Evolutionary conservation across 2,113 vertebrate genomes (phyloP).

Genomic region (Philantomba maxwellii): DNA sequence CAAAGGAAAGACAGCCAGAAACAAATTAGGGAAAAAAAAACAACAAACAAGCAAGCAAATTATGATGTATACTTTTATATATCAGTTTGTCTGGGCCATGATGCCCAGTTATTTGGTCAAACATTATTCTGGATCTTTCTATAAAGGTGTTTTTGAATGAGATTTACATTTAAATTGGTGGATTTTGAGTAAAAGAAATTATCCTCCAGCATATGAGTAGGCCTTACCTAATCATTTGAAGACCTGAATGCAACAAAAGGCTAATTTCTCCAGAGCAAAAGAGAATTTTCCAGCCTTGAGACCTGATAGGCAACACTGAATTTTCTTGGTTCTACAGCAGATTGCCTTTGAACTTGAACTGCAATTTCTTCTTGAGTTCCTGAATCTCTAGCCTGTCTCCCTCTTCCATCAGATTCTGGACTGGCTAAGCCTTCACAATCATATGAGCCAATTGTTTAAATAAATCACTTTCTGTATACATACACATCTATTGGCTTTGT

Average conservation of each 20-base stretch:
- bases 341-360: not conserved
- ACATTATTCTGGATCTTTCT: not conserved
- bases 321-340: not conserved
- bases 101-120: not conserved
- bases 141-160: not conserved
- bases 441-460: not conserved
- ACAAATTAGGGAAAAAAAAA: not conserved
- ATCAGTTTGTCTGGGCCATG: not conserved
- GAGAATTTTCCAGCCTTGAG: not conserved
- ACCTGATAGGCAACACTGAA: rapidly evolving
- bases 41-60: not conserved
- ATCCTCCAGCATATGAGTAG: not conserved
- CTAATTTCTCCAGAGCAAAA: not conserved
- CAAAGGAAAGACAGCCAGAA: not conserved
- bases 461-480: not conserved
- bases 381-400: not conserved
- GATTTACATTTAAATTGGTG: not conserved
- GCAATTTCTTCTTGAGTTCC: not conserved
- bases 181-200: not conserved
- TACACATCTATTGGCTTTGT: not conserved
- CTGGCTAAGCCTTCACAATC: not conserved
- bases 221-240: not conserved
- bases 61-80: not conserved
- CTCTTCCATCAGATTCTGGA: not conserved
- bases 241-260: not conserved